Conservation (phyloP, 2,888 invertebrate species). For the Neocrepidodera transversa region DNA sequence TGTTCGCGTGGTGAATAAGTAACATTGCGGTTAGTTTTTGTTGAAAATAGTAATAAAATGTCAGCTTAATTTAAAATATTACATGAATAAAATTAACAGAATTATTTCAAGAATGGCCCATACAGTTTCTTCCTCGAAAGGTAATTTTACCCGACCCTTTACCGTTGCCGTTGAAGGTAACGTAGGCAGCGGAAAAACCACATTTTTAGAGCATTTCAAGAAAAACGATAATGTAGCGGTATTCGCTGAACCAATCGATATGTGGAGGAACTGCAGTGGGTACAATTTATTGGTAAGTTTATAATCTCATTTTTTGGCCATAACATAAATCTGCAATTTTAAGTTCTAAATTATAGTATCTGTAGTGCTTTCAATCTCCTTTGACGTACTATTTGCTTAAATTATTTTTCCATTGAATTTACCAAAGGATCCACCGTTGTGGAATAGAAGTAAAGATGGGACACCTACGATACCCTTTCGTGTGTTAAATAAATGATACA, state of each 20-base stretch:
- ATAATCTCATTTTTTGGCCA: too few relatives aligned
- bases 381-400: too few relatives aligned
- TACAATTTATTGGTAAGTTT: constrained; percentile 71
- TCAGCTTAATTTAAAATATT: too few relatives aligned
- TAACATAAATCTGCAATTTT: too few relatives aligned
- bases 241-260: constrained; percentile 76
- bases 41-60: too few relatives aligned
- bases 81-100: constrained; percentile 37
- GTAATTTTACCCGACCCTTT: constrained; percentile 63
- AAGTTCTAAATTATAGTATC: too few relatives aligned
- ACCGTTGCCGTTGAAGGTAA: constrained; percentile 89
- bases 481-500: constrained; percentile 83
- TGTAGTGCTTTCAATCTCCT: too few relatives aligned
- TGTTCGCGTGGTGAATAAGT: too few relatives aligned
- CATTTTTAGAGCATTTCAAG: constrained; percentile 82
- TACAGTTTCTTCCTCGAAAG: constrained; percentile 30
- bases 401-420: constrained; percentile 90
- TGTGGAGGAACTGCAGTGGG: constrained; percentile 82
- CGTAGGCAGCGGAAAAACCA: constrained; percentile 90
- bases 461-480: constrained; percentile 91
- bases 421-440: constrained; percentile 84
- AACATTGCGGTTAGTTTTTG: too few relatives aligned
- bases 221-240: constrained; percentile 73
- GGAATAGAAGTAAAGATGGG: constrained; percentile 87
- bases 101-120: constrained; percentile 42